Evolutionary conservation across 2,888 invertebrate species (phyloP).

Genomic region (Spodoptera littoralis): DNA sequence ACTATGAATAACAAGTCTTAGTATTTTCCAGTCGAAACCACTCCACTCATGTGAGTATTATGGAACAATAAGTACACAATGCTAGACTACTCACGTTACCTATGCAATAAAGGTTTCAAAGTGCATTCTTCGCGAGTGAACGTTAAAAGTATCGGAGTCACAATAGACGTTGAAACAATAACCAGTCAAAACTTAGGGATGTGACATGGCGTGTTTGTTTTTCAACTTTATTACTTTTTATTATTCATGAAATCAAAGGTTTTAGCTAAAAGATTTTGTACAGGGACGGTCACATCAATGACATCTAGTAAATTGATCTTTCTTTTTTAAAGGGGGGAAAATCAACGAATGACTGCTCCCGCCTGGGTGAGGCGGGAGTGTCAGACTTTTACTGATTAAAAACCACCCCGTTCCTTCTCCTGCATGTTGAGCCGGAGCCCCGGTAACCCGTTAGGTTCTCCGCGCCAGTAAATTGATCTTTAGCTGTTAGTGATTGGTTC

Average conservation of each 20-base stretch:
- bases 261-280: not conserved
- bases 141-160: conserved; percentile 57
- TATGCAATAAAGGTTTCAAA: conserved; percentile 43
- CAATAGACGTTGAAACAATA: conserved; percentile 69
- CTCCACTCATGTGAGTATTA: conserved; percentile 25
- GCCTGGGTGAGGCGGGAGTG: too few species aligned
- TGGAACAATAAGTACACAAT: conserved; percentile 36
- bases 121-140: conserved; percentile 45
- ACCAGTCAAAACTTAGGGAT: conserved; percentile 64
- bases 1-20: conserved; percentile 21
- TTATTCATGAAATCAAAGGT: not conserved
- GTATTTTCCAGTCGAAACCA: conserved; percentile 39
- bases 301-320: too few species aligned
- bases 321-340: too few species aligned
- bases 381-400: too few species aligned
- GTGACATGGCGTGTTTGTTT: conserved; percentile 47
- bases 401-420: too few species aligned
- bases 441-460: too few species aligned
- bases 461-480: too few species aligned
- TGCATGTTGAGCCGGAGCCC: too few species aligned
- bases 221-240: conserved; percentile 42
- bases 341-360: too few species aligned
- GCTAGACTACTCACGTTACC: conserved; percentile 34
- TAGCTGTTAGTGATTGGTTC: too few species aligned
- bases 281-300: too few species aligned